A percentile compares a stretch with the other conserved stretches of the same genome.
phyloP scores from a whole-genome alignment of 2,113 vertebrate species.

The Tetrao urogallus region DNA sequence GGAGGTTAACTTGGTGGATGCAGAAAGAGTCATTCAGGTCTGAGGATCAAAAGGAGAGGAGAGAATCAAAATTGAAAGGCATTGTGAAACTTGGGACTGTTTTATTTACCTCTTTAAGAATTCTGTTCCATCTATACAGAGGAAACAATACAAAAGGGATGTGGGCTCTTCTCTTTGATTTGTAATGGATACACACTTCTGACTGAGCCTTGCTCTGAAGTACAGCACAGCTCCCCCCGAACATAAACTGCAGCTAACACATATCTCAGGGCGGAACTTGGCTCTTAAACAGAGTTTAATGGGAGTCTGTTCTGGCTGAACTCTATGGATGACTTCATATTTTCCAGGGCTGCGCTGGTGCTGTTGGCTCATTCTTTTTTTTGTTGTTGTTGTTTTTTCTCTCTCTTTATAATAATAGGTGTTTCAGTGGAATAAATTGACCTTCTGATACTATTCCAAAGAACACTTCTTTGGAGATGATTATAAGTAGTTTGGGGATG shows the following conservation, averaged over 20 bases:
- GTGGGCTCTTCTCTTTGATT: background rate
- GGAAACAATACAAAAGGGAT: background rate
- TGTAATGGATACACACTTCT: background rate
- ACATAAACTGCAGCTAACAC: constrained; percentile 28
- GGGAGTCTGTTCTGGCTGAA: constrained; percentile 46
- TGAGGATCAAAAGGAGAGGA: background rate
- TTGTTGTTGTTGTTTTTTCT: background rate
- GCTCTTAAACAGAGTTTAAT: constrained; percentile 62
- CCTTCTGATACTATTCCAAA: constrained; percentile 30
- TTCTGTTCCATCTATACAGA: background rate
- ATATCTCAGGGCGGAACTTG: constrained; percentile 38
- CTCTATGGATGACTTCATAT: constrained; percentile 65
- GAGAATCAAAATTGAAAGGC: background rate
- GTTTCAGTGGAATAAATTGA: constrained; percentile 50
- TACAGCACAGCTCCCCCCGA: background rate
- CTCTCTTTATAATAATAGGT: constrained; percentile 16
- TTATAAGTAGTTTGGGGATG: constrained; percentile 23
- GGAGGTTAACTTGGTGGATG: background rate
- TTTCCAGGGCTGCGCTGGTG: constrained; percentile 44
- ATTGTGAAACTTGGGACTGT: background rate
- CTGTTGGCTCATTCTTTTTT: background rate
- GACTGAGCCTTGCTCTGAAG: background rate
- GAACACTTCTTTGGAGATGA: constrained; percentile 2
- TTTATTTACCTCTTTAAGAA: background rate
- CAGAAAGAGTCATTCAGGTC: background rate